Evolutionary conservation across 2,797 vertebrate species (phyloP).

Genomic region (Ispidina lecontei): DNA sequence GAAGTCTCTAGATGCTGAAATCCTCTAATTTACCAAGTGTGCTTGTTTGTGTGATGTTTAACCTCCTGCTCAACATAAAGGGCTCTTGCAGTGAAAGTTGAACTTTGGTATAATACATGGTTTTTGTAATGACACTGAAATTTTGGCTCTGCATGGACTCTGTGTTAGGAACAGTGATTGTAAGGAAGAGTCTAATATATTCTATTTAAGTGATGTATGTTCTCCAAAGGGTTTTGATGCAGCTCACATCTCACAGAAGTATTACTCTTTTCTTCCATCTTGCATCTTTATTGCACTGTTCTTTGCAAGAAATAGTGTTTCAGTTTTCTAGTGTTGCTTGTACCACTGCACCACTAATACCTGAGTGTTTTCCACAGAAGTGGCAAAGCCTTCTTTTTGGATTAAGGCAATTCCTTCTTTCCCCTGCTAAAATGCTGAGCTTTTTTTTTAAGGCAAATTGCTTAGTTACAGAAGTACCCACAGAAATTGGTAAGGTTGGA

Average conservation of each 20-base stretch:
- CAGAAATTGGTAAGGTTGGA: not conserved
- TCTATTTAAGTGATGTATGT: not conserved
- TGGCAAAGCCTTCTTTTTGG: not conserved
- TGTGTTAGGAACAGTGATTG: not conserved
- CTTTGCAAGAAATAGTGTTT: not conserved
- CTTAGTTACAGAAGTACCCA: not conserved
- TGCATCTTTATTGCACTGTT: not conserved
- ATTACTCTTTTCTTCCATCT: not conserved
- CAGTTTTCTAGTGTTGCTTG: not conserved
- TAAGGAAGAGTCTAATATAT: not conserved
- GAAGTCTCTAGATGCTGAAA: not conserved
- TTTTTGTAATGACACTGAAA: not conserved
- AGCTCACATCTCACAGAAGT: not conserved
- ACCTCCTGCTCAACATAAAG: not conserved
- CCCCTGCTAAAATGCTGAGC: not conserved
- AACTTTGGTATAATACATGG: accelerated
- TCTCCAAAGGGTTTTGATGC: not conserved
- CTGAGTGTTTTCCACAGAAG: not conserved
- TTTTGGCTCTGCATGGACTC: not conserved
- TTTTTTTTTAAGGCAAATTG: not conserved
- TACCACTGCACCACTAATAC: not conserved
- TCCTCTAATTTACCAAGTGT: not conserved
- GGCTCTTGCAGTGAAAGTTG: not conserved
- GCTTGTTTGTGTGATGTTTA: not conserved
- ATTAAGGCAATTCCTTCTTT: not conserved